These are phyloP conservation scores for Darwinula stevensoni DNA, from an alignment of 2,888 invertebrate species.

Conservation along the genomic window DNA sequence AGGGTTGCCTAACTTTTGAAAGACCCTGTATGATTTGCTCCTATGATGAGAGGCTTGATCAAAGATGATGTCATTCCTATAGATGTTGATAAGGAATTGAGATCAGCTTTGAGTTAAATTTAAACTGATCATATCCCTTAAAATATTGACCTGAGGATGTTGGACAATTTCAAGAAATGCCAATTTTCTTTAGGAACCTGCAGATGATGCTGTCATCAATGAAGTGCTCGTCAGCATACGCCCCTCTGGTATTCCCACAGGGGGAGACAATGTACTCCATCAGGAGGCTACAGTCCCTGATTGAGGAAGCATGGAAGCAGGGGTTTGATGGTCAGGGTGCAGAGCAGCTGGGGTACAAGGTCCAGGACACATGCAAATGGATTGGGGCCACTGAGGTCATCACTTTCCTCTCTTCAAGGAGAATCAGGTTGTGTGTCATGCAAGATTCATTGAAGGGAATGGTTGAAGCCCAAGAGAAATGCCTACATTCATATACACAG, in stretches of 20 bases:
- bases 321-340: slow-evolving; percentile 56
- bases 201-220: slow-evolving; percentile 71
- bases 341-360: slow-evolving; percentile 47
- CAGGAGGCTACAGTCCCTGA: slow-evolving; percentile 46
- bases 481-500: too few relatives aligned
- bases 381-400: slow-evolving; percentile 76
- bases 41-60: too few relatives aligned
- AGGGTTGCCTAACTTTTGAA: too few relatives aligned
- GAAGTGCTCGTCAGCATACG: slow-evolving; percentile 33
- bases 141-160: too few relatives aligned
- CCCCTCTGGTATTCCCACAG: slow-evolving; percentile 22
- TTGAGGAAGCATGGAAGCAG: slow-evolving; percentile 50
- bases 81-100: too few relatives aligned
- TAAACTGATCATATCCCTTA: too few relatives aligned
- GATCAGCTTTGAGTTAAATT: too few relatives aligned
- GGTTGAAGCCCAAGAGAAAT: too few relatives aligned
- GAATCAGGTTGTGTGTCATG: too few relatives aligned
- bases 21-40: too few relatives aligned
- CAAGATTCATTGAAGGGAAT: too few relatives aligned
- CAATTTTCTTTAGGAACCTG: slow-evolving; percentile 38
- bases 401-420: slow-evolving; percentile 46
- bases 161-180: not conserved
- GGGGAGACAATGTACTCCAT: slow-evolving; percentile 36
- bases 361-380: slow-evolving; percentile 66
- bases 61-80: too few relatives aligned